These are phyloP conservation scores for Axinella damicornis DNA, from an alignment of 37 sponge, comb jelly and placozoan species.

Conservation along the genomic window DNA sequence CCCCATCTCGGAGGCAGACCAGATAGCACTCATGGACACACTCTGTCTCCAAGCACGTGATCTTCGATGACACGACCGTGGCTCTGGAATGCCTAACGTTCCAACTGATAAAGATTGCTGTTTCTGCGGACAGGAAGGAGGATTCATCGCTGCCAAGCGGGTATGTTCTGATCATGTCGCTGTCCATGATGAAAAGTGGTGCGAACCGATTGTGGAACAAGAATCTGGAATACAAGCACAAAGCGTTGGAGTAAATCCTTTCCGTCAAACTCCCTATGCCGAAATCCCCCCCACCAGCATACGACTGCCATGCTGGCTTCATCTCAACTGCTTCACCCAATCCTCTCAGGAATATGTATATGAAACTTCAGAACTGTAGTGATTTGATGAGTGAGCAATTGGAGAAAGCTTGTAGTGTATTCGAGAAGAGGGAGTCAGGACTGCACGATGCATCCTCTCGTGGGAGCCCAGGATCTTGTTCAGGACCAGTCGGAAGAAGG, in stretches of 20 bases:
- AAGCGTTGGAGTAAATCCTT: slow-evolving; percentile 36
- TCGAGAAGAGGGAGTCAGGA: slow-evolving; percentile 11
- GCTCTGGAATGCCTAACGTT: slow-evolving; percentile 68
- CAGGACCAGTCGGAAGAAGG: too few species aligned
- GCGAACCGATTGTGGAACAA: slow-evolving; percentile 80
- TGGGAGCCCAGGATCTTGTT: too few species aligned
- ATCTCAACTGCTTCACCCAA: too few species aligned
- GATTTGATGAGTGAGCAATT: slow-evolving; percentile 37
- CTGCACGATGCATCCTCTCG: too few species aligned
- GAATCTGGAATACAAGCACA: slow-evolving; percentile 71
- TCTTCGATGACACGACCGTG: slow-evolving; percentile 75
- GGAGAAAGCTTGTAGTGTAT: slow-evolving; percentile 41
- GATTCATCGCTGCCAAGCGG: background rate
- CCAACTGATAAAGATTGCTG: slow-evolving; percentile 49
- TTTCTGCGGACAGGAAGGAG: background rate
- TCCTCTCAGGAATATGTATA: too few species aligned
- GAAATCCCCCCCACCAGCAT: too few species aligned
- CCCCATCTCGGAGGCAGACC: slow-evolving; percentile 44
- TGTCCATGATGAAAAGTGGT: slow-evolving; percentile 65
- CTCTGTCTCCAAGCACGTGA: slow-evolving; percentile 70
- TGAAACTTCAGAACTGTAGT: slow-evolving; percentile 55
- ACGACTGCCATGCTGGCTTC: too few species aligned
- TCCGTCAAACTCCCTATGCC: slow-evolving; percentile 21
- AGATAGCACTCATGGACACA: slow-evolving; percentile 61
- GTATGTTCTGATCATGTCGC: slow-evolving; percentile 37